A percentile compares a stretch with the other conserved stretches of the same genome.
These are phyloP conservation scores for Priocnemis perturbator DNA, from an alignment of 2,888 invertebrate species.

Conservation along the genomic window DNA sequence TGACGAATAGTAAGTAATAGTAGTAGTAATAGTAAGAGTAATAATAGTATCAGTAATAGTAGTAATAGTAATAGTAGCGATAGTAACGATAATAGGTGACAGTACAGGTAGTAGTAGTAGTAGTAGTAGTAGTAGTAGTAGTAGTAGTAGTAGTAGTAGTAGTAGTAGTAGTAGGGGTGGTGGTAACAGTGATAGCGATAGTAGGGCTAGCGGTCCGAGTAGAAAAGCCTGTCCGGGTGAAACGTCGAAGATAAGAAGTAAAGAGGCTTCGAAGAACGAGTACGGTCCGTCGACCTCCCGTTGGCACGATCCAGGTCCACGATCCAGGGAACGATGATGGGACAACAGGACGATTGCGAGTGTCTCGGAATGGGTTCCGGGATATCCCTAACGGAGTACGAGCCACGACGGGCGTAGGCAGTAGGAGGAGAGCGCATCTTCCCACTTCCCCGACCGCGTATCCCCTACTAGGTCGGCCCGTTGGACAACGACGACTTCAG, in stretches of 20 bases:
- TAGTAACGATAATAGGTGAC: too few relatives aligned
- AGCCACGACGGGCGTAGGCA: too few relatives aligned
- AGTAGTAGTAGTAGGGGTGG: slow-evolving; percentile 1
- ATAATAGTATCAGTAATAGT: not conserved
- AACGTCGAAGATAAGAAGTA: slow-evolving; percentile 2
- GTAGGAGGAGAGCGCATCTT: too few relatives aligned
- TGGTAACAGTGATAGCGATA: not conserved
- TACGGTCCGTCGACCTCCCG: slow-evolving; percentile 3
- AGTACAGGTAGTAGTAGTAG: not conserved
- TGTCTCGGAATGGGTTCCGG: too few relatives aligned
- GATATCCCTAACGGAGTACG: too few relatives aligned
- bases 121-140: not conserved
- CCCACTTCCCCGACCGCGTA: too few relatives aligned
- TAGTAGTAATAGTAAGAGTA: too few relatives aligned
- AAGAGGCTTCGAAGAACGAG: not conserved
- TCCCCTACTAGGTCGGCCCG: slow-evolving; percentile 74
- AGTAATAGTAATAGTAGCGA: slow-evolving; percentile 1
- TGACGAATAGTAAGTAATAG: too few relatives aligned
- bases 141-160: slow-evolving; percentile 16
- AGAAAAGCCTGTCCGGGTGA: not conserved
- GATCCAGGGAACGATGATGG: too few relatives aligned
- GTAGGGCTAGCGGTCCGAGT: not conserved
- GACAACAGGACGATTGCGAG: too few relatives aligned
- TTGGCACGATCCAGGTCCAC: not conserved
- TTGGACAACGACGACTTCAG: slow-evolving; percentile 78